A percentile compares a stretch with the other conserved stretches of the same genome.
phyloP scores from a whole-genome alignment of 2,888 invertebrate species.

The Tribolium freemani region DNA sequence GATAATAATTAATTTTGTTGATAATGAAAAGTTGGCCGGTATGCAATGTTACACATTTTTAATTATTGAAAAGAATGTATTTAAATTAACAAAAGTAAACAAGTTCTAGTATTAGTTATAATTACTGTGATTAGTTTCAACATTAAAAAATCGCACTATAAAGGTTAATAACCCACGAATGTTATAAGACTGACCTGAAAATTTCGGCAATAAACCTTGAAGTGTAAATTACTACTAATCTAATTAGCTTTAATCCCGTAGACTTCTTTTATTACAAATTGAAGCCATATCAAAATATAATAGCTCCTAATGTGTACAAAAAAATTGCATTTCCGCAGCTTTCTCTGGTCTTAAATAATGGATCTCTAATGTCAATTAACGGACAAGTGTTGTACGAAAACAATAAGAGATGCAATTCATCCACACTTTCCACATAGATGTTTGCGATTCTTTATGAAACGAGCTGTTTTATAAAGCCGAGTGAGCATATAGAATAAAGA shows the following conservation, averaged over 20 bases:
- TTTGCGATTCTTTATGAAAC: no score
- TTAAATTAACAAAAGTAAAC: neutral
- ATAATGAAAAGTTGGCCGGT: neutral
- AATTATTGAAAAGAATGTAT: neutral
- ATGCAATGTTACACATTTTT: neutral
- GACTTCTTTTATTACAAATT: neutral
- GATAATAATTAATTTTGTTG: neutral
- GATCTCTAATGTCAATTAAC: constrained; percentile 7
- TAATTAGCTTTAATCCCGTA: constrained; percentile 9
- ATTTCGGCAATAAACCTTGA: constrained; percentile 26
- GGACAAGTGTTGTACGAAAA: neutral
- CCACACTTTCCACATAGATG: no score
- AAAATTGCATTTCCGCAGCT: constrained; percentile 25
- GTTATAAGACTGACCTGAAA: constrained; percentile 30
- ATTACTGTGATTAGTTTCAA: constrained; percentile 25
- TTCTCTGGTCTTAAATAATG: constrained; percentile 22
- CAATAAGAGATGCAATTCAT: neutral
- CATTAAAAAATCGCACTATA: constrained; percentile 4
- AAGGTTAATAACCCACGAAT: constrained; percentile 36
- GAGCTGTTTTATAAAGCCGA: no score
- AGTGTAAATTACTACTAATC: constrained; percentile 15
- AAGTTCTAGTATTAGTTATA: neutral
- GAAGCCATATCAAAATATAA: neutral
- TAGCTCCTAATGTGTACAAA: neutral
- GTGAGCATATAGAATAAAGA: no score